These are phyloP conservation scores for Scytalopus superciliaris DNA, from an alignment of 2,113 vertebrate species.

Conservation along the genomic window DNA sequence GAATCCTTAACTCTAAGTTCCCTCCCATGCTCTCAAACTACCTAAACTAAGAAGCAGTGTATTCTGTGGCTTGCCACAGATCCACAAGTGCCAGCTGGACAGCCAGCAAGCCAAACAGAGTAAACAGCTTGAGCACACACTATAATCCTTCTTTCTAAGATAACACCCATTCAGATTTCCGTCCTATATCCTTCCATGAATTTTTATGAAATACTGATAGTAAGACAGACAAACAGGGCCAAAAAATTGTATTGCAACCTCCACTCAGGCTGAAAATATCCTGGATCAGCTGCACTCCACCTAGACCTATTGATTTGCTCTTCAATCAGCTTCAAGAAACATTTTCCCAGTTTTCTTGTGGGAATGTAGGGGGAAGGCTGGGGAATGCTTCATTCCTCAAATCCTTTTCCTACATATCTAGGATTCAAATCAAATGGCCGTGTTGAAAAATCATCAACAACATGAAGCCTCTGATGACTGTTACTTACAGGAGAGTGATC, in stretches of 20 bases:
- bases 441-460: background rate
- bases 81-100: background rate
- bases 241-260: background rate
- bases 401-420: background rate
- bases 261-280: background rate
- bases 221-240: background rate
- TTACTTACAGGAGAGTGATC: slow-evolving; percentile 89
- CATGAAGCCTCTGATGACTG: background rate
- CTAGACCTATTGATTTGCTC: background rate
- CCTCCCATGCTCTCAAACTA: background rate
- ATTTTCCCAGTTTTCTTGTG: background rate
- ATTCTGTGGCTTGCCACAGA: background rate
- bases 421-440: background rate
- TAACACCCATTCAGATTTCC: background rate
- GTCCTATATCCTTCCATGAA: background rate
- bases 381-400: background rate
- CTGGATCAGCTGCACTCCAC: background rate
- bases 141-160: background rate
- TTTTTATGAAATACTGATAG: background rate
- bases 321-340: background rate
- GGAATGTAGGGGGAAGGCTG: background rate
- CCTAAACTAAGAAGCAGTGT: background rate
- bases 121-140: background rate
- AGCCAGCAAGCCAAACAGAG: background rate
- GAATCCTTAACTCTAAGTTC: background rate